Evolutionary conservation across 30 jellyfish, hydroid and myxozoan genomes (phyloP), one percentile per base, ranked within the genome.

Genomic region (Mastigias papua): DNA sequence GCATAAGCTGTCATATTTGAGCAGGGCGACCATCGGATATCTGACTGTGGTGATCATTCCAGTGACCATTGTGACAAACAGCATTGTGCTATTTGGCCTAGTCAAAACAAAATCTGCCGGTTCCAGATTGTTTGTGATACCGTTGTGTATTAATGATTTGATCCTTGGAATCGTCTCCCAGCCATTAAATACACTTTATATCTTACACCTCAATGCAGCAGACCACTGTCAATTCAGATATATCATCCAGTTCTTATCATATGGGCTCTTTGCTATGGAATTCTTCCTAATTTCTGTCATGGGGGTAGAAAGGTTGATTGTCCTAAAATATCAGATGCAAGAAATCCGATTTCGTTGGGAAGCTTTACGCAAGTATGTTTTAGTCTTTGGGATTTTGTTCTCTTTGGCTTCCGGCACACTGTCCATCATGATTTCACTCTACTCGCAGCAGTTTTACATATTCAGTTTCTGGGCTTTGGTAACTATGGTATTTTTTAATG

Each of bases 281-380:
- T 32, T 69, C 61, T 51, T 69, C 32, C 46, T 82, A 15, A 32
- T 82, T n/a, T n/a, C 78, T 15, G 26, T 86, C 19, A 82, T 82
- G 84, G 92, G 84, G 9, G 37, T 82, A 5, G 92, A 82, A 54
- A 28, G 92, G 33, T 75, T 67, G 19, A 82, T 82, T 70, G 92
- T 68, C 20, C 23, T 82, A 26, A 82, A 51, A 57, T 69, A 82
- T 33, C 78, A 83, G 20, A 63, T 82, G 82, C 28, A 19, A 32
- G 65, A 69, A 33, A 19, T 28, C n/a, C 57, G 35, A 22, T 69
- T 46, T 67, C 92, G 80, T 30, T 82, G 92, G 92, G 78, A 67
- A 51, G 78, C 84, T 11, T 0, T 54, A 0, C 81, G 82, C 0
- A 48, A 31, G 68, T 82, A 82, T 49, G 92, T 82, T 28, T 49